A percentile compares a stretch with the other conserved stretches of the same genome.
Evolutionary conservation across 1,140 invertebrate genomes (phyloP).

Genomic region (Cydia pomonella): DNA sequence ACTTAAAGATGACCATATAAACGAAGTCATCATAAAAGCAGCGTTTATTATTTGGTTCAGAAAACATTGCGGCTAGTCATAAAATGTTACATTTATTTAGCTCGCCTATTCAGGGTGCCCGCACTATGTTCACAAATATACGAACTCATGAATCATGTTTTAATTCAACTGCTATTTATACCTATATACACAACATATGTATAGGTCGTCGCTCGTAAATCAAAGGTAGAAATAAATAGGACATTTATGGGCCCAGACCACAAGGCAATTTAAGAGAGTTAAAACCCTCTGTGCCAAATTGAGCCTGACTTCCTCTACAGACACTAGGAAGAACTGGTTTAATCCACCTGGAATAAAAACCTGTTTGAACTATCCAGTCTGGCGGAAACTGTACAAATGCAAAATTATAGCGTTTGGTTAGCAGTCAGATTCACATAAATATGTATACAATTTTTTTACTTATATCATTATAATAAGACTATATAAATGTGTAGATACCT

Average conservation of each 20-base stretch:
- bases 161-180: slow-evolving; percentile 2
- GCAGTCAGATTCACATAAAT: neutral
- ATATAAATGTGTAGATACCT: too few relatives aligned
- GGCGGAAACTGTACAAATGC: neutral
- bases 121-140: neutral
- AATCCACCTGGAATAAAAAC: slow-evolving; percentile 7
- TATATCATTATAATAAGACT: too few relatives aligned
- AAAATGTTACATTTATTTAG: neutral
- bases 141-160: neutral
- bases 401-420: neutral
- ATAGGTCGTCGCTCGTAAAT: neutral
- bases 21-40: too few relatives aligned
- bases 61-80: neutral
- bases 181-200: neutral
- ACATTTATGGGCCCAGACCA: neutral
- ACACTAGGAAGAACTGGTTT: neutral
- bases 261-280: slow-evolving; percentile 1
- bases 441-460: too few relatives aligned
- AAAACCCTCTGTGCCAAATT: neutral
- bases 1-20: too few relatives aligned
- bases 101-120: neutral
- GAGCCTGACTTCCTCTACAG: neutral
- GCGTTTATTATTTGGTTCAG: neutral
- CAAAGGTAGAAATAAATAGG: neutral
- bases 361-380: neutral